phyloP scores from a whole-genome alignment of 2,797 vertebrate genomes.

The Sternotherus odoratus region DNA sequence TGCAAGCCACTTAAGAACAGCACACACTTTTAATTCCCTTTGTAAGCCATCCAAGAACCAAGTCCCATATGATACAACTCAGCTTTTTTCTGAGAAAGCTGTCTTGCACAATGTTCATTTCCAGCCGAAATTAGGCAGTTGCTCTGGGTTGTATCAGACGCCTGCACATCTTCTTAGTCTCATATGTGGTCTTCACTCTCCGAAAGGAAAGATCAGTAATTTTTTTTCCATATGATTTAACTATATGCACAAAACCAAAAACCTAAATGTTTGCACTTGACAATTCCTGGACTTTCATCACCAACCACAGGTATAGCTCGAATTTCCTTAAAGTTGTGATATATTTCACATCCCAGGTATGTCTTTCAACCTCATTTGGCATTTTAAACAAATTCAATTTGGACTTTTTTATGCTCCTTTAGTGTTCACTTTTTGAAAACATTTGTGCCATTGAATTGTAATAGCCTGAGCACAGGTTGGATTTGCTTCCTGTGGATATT shows the following conservation, averaged over 20 bases:
- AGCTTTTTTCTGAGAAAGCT: conserved; percentile 38
- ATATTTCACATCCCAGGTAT: neutral
- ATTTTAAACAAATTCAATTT: neutral
- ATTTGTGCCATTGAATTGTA: neutral
- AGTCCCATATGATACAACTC: neutral
- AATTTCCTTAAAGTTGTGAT: neutral
- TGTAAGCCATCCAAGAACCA: neutral
- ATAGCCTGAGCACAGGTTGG: neutral
- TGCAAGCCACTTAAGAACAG: neutral
- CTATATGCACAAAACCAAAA: conserved; percentile 36
- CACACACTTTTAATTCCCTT: neutral
- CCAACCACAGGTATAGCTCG: neutral
- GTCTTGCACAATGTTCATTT: conserved; percentile 71
- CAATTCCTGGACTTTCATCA: neutral
- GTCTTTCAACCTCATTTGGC: neutral
- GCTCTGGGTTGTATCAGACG: conserved; percentile 61
- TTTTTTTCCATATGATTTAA: conserved; percentile 41
- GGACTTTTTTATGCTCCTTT: neutral
- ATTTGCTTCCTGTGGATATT: neutral
- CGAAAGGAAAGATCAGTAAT: conserved; percentile 63
- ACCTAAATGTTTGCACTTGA: conserved; percentile 14
- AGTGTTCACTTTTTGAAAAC: neutral
- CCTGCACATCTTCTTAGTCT: neutral
- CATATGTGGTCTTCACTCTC: conserved; percentile 60
- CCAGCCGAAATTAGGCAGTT: conserved; percentile 57